phyloP scores from a whole-genome alignment of 2,797 vertebrate genomes.

The Halcyon badia region DNA sequence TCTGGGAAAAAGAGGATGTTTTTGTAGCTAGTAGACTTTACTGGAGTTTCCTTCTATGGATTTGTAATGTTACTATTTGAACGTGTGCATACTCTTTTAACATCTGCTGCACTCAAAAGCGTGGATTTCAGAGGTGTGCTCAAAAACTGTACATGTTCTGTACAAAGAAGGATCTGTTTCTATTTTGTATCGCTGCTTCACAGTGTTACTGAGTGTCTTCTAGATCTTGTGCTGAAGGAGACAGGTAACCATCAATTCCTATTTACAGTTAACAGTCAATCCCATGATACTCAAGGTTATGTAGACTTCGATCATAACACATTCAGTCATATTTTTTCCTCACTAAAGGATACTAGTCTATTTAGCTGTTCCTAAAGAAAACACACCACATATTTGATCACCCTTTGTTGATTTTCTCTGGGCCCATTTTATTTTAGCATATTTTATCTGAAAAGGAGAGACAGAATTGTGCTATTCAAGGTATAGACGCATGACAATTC shows the following conservation, averaged over 20 bases:
- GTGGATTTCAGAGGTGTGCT: neutral
- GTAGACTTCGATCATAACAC: neutral
- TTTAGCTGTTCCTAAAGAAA: neutral
- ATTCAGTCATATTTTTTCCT: neutral
- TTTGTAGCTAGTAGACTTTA: neutral
- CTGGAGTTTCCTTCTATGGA: neutral
- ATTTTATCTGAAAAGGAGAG: neutral
- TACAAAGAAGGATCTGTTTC: neutral
- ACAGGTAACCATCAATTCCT: neutral
- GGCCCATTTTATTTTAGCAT: neutral
- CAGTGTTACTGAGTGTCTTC: neutral
- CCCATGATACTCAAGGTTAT: neutral
- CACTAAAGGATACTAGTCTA: neutral
- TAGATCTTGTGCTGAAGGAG: neutral
- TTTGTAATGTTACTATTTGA: neutral
- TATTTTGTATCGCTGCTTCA: neutral
- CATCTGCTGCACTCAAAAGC: neutral
- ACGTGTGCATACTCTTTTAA: neutral
- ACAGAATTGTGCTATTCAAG: neutral
- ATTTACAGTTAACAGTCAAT: neutral
- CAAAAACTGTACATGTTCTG: neutral
- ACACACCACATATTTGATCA: neutral
- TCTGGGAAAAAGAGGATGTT: neutral
- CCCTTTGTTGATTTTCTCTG: fast-evolving
- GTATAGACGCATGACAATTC: neutral